Conservation (phyloP, 1,140 invertebrate genomes). For the Brevipalpus yothersi region DNA sequence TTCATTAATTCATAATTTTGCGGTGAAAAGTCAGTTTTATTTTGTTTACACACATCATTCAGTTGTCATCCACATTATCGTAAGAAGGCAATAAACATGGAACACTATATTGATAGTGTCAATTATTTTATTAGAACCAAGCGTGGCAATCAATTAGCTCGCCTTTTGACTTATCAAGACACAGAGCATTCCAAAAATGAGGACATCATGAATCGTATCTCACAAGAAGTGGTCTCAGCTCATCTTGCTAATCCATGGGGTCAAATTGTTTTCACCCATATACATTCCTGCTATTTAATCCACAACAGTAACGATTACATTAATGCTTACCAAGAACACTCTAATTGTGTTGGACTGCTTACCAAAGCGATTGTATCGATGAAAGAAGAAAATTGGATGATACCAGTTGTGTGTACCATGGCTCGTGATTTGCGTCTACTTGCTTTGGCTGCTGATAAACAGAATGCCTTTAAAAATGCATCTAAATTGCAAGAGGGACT, state of each 20-base stretch:
- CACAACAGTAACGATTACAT: constrained; percentile 33
- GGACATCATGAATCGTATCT: not conserved
- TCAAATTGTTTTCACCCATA: constrained; percentile 49
- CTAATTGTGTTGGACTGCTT: constrained; percentile 44
- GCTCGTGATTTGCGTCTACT: constrained; percentile 65
- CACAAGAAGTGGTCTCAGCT: not conserved
- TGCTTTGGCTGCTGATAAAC: constrained; percentile 23
- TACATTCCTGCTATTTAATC: constrained; percentile 28
- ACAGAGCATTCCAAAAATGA: not conserved
- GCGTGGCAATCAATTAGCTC: not conserved
- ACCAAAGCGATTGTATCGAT: constrained; percentile 57
- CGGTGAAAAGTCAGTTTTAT: too few relatives aligned
- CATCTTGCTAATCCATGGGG: constrained; percentile 33
- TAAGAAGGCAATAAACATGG: not conserved
- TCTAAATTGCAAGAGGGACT: not conserved
- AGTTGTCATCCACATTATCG: too few relatives aligned
- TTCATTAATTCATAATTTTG: too few relatives aligned
- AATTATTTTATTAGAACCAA: not conserved
- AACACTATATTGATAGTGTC: not conserved
- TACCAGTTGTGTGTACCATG: constrained; percentile 66
- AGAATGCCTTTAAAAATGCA: constrained; percentile 1
- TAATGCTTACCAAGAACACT: constrained; percentile 52
- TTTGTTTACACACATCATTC: too few relatives aligned
- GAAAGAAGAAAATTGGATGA: constrained; percentile 87
- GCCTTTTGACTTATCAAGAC: not conserved